Base-by-base conservation (phyloP, 2,888 invertebrate species). In the Bursaphelenchus okinawaensis region DNA sequence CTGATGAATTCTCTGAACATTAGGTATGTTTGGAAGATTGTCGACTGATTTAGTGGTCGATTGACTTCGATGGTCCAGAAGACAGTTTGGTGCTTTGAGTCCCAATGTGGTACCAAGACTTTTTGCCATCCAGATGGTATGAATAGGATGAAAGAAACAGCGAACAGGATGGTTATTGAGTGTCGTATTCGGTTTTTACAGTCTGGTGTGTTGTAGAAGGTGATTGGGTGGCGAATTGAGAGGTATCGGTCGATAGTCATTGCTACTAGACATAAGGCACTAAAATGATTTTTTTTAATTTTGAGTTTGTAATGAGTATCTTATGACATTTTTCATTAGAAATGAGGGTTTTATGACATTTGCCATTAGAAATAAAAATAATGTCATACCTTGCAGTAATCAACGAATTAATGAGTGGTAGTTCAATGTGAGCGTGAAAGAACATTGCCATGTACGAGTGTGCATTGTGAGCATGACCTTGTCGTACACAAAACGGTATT, bases 391-490 rank as follows among this genome's bases (percentile, higher is more conserved):
- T 77, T 4, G 84, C 83, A n/a, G 84, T 84, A 77, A 85, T 85
- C 70, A 85, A 83, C 9, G 83, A 81, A 73, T 86, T 85, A 52
- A 85, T 83, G 26, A 85, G 66, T 0, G 84, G 84, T 23, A 85
- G 80, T 67, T 85, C 85, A 54, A 85, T 66, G 73, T 85, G 83
- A 6, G 85, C 84, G 64, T 83, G 82, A 74, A 84, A 84, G 69
- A 83, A 83, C 70, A 89, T 89, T 69, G 88, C 88, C 0, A 86
- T 83, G 74, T 87, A 86, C 74, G 86, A 87, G 0, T 65, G 72
- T 22, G 51, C 23, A n/a, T 60, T 55, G 51, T 71, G 66, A 24
- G 58, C 56, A 12, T 69, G 65, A 4, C 76, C 78, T 52, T 79
- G 75, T 3, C 79, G 70, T 6, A 79, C n/a, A 20, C 76, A 65